phyloP scores from a whole-genome alignment of 2,888 invertebrate species.

The Alloplasta piceator region DNA sequence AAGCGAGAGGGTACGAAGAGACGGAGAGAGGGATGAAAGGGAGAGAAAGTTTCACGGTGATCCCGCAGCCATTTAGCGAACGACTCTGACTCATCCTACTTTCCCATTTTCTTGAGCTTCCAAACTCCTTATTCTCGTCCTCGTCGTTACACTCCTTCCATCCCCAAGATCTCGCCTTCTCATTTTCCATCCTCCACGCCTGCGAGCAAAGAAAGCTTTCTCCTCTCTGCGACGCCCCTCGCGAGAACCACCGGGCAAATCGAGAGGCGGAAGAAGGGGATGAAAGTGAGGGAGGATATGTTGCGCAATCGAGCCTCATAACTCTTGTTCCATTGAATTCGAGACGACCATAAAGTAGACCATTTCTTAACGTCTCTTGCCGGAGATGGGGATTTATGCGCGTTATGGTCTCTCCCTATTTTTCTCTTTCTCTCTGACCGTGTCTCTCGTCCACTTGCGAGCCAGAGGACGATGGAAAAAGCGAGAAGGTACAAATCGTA shows the following conservation, averaged over 20 bases:
- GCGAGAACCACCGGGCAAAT: slow-evolving; percentile 31
- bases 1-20: slow-evolving; percentile 4
- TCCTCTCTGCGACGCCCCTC: slow-evolving; percentile 12
- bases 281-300: slow-evolving; percentile 12
- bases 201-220: slow-evolving; percentile 5
- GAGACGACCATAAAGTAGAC: slow-evolving; percentile 75
- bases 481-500: slow-evolving; percentile 13
- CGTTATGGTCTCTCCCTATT: slow-evolving; percentile 26
- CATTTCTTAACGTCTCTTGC: slow-evolving; percentile 71
- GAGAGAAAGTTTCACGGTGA: slow-evolving; percentile 58
- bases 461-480: slow-evolving; percentile 5
- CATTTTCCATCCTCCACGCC: slow-evolving; percentile 43
- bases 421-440: slow-evolving; percentile 46
- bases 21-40: slow-evolving; percentile 1
- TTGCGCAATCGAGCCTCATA: slow-evolving; percentile 68
- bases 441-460: slow-evolving; percentile 16
- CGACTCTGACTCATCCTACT: slow-evolving; percentile 63
- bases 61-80: slow-evolving; percentile 61
- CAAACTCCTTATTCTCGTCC: slow-evolving; percentile 44
- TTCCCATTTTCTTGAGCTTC: slow-evolving; percentile 53
- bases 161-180: slow-evolving; percentile 26
- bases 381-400: slow-evolving; percentile 72
- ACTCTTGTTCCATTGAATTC: slow-evolving; percentile 77
- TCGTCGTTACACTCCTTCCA: slow-evolving; percentile 32
- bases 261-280: not conserved